These are phyloP conservation scores for Artibeus jamaicensis DNA, from an alignment of 2,797 vertebrate genomes.

Conservation along the genomic window DNA sequence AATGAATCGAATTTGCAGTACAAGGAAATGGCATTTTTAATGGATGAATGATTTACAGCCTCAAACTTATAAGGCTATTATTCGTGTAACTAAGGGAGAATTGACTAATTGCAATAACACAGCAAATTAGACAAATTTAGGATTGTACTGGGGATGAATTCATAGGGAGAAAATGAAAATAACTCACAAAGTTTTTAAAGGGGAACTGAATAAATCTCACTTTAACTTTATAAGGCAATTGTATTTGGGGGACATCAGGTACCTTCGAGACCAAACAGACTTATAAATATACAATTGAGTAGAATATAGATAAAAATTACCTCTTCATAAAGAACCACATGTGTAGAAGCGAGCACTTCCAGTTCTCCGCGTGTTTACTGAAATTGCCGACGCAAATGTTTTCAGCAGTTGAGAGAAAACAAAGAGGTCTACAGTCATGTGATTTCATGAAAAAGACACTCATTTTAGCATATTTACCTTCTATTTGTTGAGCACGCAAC, in stretches of 20 bases:
- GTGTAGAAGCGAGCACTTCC: conserved; percentile 67
- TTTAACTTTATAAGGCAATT: conserved; percentile 67
- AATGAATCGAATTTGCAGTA: conserved; percentile 82
- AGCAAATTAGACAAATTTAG: conserved; percentile 79
- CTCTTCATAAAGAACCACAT: conserved; percentile 74
- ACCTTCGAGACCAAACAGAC: conserved; percentile 72
- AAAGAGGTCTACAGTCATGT: conserved; percentile 56
- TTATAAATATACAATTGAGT: conserved; percentile 76
- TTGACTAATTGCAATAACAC: conserved; percentile 79
- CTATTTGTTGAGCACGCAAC: conserved; percentile 52
- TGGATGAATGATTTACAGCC: conserved; percentile 85
- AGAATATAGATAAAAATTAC: conserved; percentile 77
- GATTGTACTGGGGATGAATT: conserved; percentile 75
- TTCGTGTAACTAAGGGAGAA: conserved; percentile 78
- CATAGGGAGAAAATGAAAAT: conserved; percentile 73
- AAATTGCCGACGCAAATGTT: conserved; percentile 74
- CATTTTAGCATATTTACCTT: conserved; percentile 63
- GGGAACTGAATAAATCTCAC: conserved; percentile 80
- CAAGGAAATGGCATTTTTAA: conserved; percentile 84
- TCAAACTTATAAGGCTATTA: conserved; percentile 79
- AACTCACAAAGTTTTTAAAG: conserved; percentile 76
- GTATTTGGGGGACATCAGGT: conserved; percentile 33
- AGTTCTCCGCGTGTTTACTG: conserved; percentile 70
- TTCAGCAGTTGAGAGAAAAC: conserved; percentile 48
- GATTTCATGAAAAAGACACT: conserved; percentile 23